Evolutionary conservation across 2,113 vertebrate genomes (phyloP).

Genomic region (Seriola quinqueradiata): DNA sequence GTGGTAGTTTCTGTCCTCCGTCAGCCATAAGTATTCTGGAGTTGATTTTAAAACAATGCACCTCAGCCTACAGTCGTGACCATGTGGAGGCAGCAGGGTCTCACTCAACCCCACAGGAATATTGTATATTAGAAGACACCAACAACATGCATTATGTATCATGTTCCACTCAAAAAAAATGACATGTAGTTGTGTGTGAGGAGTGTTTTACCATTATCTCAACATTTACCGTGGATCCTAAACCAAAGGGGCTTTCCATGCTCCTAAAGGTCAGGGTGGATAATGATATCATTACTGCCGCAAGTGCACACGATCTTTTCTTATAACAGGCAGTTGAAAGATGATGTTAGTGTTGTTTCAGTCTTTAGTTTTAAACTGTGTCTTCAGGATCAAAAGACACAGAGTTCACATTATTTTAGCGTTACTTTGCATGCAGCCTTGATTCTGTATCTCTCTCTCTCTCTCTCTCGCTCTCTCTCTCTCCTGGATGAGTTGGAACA

Average conservation of each 20-base stretch:
- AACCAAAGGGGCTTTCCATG: background rate
- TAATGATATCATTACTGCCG: background rate
- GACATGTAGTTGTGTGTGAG: background rate
- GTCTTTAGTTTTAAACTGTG: background rate
- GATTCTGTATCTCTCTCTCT: background rate
- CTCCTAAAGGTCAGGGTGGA: background rate
- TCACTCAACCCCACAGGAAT: background rate
- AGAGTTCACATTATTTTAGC: background rate
- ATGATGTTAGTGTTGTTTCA: background rate
- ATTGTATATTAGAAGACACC: background rate
- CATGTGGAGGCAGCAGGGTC: constrained; percentile 30
- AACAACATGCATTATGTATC: background rate
- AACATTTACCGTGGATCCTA: background rate
- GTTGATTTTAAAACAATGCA: background rate
- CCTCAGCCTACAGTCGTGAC: background rate
- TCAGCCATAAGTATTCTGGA: background rate
- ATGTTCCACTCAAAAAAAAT: background rate
- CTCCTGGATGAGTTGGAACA: background rate
- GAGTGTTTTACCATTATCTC: background rate
- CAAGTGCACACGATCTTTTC: background rate
- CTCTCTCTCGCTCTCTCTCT: too few relatives aligned
- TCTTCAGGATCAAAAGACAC: constrained; percentile 3
- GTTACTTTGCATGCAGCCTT: constrained; percentile 15
- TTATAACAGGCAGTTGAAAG: background rate
- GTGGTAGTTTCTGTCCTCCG: background rate